These are phyloP conservation scores for Ardeotis arabs DNA, from an alignment of 2,113 vertebrate species.

Conservation along the genomic window DNA sequence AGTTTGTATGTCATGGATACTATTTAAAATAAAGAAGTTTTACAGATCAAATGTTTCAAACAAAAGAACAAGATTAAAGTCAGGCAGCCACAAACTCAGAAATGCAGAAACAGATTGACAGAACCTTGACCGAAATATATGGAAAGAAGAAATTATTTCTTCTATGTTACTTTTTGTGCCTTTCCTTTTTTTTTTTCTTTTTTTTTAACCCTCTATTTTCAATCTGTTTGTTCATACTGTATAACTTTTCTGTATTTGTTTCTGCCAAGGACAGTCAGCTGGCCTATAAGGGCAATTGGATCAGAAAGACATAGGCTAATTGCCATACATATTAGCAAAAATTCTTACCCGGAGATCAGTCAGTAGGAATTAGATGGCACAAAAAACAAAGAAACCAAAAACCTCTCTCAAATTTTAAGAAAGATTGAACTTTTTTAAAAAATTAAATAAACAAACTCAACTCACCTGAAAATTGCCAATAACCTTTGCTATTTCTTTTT, in stretches of 20 bases:
- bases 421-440: background rate
- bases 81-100: background rate
- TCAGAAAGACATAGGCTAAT: background rate
- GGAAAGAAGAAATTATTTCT: background rate
- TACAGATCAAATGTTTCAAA: background rate
- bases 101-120: background rate
- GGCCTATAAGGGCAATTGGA: background rate
- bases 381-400: background rate
- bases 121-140: background rate
- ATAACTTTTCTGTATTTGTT: background rate
- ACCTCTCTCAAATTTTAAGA: background rate
- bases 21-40: background rate
- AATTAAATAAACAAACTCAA: background rate
- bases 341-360: background rate
- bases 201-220: background rate
- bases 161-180: background rate
- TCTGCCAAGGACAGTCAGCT: background rate
- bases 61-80: background rate
- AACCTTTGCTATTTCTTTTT: background rate
- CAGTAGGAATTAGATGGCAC: background rate
- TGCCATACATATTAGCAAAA: background rate
- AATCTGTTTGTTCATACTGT: background rate
- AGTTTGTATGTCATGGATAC: background rate
- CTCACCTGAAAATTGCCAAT: background rate
- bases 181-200: background rate